Evolutionary conservation across 2,888 invertebrate species (phyloP), one percentile per base, ranked within the genome.

Genomic region (Notodonta ziczac): DNA sequence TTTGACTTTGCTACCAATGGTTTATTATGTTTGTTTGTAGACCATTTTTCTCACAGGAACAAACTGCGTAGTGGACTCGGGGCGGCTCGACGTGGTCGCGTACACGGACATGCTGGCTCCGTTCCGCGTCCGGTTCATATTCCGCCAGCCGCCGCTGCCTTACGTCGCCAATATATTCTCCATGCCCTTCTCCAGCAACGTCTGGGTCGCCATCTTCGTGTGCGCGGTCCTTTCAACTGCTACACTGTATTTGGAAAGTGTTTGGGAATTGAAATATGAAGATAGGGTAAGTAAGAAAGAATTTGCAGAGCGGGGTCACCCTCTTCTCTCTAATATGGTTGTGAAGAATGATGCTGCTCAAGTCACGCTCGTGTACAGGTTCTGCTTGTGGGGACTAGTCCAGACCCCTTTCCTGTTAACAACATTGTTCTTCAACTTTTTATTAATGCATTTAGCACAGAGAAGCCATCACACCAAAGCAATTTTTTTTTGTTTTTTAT

Each of bases 71-170:
- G 63, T 85, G 5, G 60, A 74, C 40, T 44, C 66, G 0, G 82
- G 86, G 0, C 86, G 91, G 0, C 67, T 88, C 0, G 72, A 80
- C 10, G 81, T 93, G 1, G 86, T 94, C 0, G 87, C 91, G 0
- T 95, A 89, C 77, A 87, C 94, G 0, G 93, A 94, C 53, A 82
- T 87, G 53, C 84, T 94, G 4, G 89, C 91, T 0, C 90, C 90
- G 1, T 91, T 93, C 35, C 80, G 74, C 4, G 80, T 86, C 0
- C 88, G 89, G 50, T 95, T 96, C 77, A 82, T 96, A 65, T 96
- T 96, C 82, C 94, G 95, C 0, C 95, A 95, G 73, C 96, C 96
- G 0, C 94, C 96, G 0, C 86, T 96, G 1, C 95, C 96, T 0
- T 95, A 94, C 65, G 94, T 95, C 0, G 87, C 94, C 52, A 96